phyloP scores from a whole-genome alignment of 2,888 invertebrate genomes.

The Campopleginae sp. region DNA sequence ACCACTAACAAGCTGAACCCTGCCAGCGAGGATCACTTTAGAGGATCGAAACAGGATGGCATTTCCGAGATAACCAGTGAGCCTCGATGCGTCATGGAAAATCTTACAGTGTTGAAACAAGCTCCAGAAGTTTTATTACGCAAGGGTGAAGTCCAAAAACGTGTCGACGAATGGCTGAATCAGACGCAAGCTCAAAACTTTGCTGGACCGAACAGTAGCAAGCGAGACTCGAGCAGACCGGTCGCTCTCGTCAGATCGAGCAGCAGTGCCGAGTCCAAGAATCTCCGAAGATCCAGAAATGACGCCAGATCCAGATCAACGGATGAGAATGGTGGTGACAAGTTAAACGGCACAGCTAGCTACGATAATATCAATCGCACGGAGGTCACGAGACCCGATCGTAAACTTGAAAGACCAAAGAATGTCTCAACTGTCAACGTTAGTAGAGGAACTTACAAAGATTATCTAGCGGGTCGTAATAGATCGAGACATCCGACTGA shows the following conservation, averaged over 20 bases:
- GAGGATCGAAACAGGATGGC: slow-evolving; percentile 38
- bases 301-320: slow-evolving; percentile 74
- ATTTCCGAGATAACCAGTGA: slow-evolving; percentile 32
- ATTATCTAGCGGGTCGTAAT: slow-evolving; percentile 61
- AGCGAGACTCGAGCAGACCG: slow-evolving; percentile 61
- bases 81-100: slow-evolving; percentile 40
- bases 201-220: slow-evolving; percentile 63
- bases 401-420: slow-evolving; percentile 71
- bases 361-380: slow-evolving; percentile 78
- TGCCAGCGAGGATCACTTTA: slow-evolving; percentile 55
- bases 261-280: slow-evolving; percentile 79
- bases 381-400: slow-evolving; percentile 69
- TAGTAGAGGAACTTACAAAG: slow-evolving; percentile 75
- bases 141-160: slow-evolving; percentile 79
- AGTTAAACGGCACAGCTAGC: slow-evolving; percentile 77
- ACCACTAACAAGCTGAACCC: slow-evolving; percentile 49
- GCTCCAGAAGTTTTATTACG: slow-evolving; percentile 75
- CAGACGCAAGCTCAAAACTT: slow-evolving; percentile 78
- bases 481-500: slow-evolving; percentile 71
- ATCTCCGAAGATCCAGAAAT: slow-evolving; percentile 72
- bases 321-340: slow-evolving; percentile 73
- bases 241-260: slow-evolving; percentile 75
- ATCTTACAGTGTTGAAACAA: slow-evolving; percentile 58
- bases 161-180: slow-evolving; percentile 80
- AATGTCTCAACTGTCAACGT: slow-evolving; percentile 71